phyloP scores from a whole-genome alignment of 2,888 invertebrate species.

The Eupithecia dodoneata region DNA sequence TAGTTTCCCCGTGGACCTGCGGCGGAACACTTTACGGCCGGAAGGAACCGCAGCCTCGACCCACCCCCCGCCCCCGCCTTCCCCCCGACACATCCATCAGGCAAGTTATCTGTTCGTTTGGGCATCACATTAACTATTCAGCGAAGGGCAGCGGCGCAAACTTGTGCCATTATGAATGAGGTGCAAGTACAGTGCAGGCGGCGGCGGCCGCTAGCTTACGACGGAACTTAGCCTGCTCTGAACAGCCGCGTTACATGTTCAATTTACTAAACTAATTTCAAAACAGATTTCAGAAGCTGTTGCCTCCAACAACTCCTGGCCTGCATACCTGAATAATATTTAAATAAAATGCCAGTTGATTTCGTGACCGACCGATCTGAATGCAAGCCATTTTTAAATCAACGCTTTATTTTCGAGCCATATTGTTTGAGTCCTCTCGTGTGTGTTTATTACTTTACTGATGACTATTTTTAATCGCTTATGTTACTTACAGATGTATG shows the following conservation, averaged over 20 bases:
- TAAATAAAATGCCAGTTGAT: background rate
- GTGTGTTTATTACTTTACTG: background rate
- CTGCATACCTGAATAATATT: background rate
- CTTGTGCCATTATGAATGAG: constrained; percentile 17
- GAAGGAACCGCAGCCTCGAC: constrained; percentile 22
- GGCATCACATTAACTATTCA: constrained; percentile 28
- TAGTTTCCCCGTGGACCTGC: constrained; percentile 8
- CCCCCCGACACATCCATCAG: constrained; percentile 12
- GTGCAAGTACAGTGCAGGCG: constrained; percentile 14
- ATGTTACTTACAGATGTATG: background rate
- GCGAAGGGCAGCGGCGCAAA: constrained; percentile 23
- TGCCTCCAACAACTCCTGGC: background rate
- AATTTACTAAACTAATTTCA: constrained; percentile 1
- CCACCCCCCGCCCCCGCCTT: background rate
- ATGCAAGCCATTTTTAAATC: background rate
- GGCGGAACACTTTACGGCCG: constrained; percentile 28
- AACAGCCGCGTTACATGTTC: constrained; percentile 1
- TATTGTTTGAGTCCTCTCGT: background rate
- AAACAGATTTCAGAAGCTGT: background rate
- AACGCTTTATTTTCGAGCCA: background rate
- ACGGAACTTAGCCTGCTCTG: background rate
- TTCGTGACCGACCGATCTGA: background rate
- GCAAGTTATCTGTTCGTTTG: constrained; percentile 16
- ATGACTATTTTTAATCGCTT: background rate
- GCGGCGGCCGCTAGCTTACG: constrained; percentile 3